Percentiles rank a stretch among this genome's conserved stretches.
Conservation (phyloP, 1,140 invertebrate species). For the Meloidogyne exigua region DNA sequence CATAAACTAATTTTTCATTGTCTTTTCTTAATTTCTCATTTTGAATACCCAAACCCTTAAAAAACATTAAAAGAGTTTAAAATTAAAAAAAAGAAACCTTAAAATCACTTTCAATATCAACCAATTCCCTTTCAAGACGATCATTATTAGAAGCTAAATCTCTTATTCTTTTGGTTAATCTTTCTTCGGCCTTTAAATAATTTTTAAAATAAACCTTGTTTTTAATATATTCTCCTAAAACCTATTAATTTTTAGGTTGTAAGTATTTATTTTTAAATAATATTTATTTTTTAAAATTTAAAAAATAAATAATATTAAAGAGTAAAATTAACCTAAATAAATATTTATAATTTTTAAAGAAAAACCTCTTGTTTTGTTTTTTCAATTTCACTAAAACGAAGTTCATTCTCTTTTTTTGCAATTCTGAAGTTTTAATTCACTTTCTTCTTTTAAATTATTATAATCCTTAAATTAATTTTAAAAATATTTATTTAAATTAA, state of each 20-base stretch:
- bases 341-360: not conserved
- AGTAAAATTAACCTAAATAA: no score
- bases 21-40: not conserved
- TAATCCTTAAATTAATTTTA: constrained; percentile 5
- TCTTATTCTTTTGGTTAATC: not conserved
- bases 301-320: no score
- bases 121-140: not conserved
- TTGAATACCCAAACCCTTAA: not conserved
- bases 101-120: not conserved
- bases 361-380: not conserved
- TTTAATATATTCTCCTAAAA: no score
- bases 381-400: not conserved
- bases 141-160: not conserved
- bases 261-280: no score
- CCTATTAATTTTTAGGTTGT: no score
- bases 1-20: not conserved
- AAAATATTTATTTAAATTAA: not conserved
- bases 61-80: not conserved
- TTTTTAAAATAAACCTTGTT: not conserved
- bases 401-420: not conserved
- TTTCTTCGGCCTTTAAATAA: not conserved
- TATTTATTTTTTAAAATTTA: no score
- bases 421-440: not conserved
- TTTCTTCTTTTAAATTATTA: not conserved
- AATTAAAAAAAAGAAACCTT: not conserved